phyloP scores from a whole-genome alignment of 2,797 vertebrate species.

The Choloepus didactylus region DNA sequence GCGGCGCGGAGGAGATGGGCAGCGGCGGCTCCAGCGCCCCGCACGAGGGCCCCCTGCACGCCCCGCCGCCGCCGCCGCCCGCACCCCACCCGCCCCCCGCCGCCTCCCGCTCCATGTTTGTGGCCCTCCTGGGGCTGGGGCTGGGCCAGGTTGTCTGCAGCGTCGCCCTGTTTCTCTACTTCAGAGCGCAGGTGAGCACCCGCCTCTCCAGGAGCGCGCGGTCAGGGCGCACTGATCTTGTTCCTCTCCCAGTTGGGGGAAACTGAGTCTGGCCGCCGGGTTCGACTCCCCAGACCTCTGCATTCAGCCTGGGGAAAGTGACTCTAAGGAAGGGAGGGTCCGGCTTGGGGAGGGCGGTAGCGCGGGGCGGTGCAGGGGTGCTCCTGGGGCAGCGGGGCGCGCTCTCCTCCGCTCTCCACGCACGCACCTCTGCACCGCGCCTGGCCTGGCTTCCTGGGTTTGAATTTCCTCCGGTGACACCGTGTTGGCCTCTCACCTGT shows the following conservation, averaged over 20 bases:
- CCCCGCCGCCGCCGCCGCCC: constrained; percentile 67
- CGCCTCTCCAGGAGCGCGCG: not conserved
- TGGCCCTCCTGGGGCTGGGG: constrained; percentile 94
- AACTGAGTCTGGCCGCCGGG: not conserved
- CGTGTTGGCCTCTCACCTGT: not conserved
- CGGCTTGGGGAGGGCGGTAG: rapidly evolving
- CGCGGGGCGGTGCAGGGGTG: not conserved
- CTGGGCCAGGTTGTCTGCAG: constrained; percentile 97
- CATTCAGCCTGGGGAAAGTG: rapidly evolving
- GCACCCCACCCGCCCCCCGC: constrained; percentile 13
- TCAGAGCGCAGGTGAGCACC: constrained; percentile 93
- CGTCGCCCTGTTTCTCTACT: constrained; percentile 95
- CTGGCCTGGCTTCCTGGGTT: not conserved
- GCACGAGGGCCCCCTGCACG: constrained; percentile 68
- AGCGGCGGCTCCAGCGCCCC: constrained; percentile 75
- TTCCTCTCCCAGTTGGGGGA: rapidly evolving
- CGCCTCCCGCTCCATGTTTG: constrained; percentile 89
- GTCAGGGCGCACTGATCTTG: rapidly evolving
- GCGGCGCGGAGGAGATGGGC: constrained; percentile 88
- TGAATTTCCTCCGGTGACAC: constrained; percentile 55
- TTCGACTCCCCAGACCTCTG: not conserved
- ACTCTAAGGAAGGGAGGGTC: not conserved
- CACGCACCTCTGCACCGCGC: rapidly evolving
- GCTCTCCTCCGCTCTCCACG: too few species aligned
- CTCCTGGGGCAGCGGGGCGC: not conserved